These are phyloP conservation scores for Sebastes minor DNA, from an alignment of 2,797 vertebrate genomes.

Conservation along the genomic window DNA sequence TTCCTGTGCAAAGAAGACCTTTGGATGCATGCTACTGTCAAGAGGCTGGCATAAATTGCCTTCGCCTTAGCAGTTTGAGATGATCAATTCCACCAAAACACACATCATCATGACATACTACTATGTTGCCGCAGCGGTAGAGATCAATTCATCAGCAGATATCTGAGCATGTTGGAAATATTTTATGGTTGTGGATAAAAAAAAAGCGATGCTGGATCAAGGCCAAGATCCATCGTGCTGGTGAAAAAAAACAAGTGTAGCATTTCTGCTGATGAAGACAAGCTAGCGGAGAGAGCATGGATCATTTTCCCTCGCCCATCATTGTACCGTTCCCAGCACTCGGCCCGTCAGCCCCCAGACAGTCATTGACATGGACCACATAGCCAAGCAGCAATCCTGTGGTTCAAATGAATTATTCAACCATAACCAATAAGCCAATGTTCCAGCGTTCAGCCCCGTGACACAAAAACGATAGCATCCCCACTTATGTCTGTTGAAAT, in stretches of 20 bases:
- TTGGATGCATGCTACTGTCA: constrained; percentile 50
- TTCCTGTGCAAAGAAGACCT: constrained; percentile 27
- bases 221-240: constrained; percentile 30
- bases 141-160: constrained; percentile 66
- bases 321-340: constrained; percentile 24
- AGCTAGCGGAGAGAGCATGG: constrained; percentile 37
- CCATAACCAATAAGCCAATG: constrained; percentile 73
- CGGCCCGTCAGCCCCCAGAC: constrained; percentile 40
- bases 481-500: constrained; percentile 71
- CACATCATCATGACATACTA: constrained; percentile 47
- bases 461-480: constrained; percentile 75
- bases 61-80: constrained; percentile 30
- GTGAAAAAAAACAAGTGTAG: constrained; percentile 17
- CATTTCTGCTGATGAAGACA: constrained; percentile 67
- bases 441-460: constrained; percentile 52
- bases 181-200: constrained; percentile 43
- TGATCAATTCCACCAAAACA: constrained; percentile 54
- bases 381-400: constrained; percentile 63
- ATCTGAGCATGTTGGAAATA: constrained; percentile 43
- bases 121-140: constrained; percentile 20
- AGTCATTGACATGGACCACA: constrained; percentile 66
- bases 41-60: constrained; percentile 40
- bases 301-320: constrained; percentile 56
- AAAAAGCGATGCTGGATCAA: constrained; percentile 36
- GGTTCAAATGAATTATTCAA: constrained; percentile 78